A percentile compares a stretch with the other conserved stretches of the same genome.
Conservation (phyloP, 1,140 invertebrate species). For the Psilanteris sp. region DNA sequence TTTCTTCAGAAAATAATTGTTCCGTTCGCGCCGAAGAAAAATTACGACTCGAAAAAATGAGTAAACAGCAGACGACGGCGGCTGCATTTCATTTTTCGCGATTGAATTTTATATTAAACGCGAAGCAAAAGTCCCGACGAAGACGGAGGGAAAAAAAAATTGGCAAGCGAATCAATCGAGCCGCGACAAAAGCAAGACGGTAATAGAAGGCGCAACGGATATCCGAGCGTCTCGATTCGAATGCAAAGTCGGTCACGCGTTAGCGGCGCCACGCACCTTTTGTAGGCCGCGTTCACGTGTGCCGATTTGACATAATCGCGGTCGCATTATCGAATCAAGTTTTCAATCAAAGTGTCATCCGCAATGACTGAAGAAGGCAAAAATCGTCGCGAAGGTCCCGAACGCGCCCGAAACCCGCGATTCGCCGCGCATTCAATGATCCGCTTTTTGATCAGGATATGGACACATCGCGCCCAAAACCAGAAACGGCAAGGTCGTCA, state of each 20-base stretch:
- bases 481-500: slow-evolving; percentile 93
- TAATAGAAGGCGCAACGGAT: slow-evolving; percentile 29
- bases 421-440: too few relatives aligned
- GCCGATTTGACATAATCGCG: slow-evolving; percentile 35
- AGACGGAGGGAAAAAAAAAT: too few relatives aligned
- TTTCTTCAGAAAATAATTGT: too few relatives aligned
- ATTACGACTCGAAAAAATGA: too few relatives aligned
- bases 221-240: slow-evolving; percentile 41
- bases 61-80: too few relatives aligned
- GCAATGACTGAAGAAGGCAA: slow-evolving; percentile 23
- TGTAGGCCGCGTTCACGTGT: slow-evolving; percentile 26
- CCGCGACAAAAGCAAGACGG: slow-evolving; percentile 25
- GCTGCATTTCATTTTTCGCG: too few relatives aligned
- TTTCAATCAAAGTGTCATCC: slow-evolving; percentile 57
- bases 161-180: slow-evolving; percentile 29
- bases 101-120: too few relatives aligned
- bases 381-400: not conserved
- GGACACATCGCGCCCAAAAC: slow-evolving; percentile 97
- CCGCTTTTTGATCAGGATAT: slow-evolving; percentile 86
- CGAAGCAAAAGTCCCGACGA: too few relatives aligned
- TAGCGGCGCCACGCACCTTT: slow-evolving; percentile 53
- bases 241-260: slow-evolving; percentile 60
- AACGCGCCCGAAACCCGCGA: too few relatives aligned
- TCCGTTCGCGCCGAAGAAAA: too few relatives aligned
- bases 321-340: slow-evolving; percentile 45